These are phyloP conservation scores for Eupithecia vulgata DNA, from an alignment of 2,888 invertebrate species.

Conservation along the genomic window DNA sequence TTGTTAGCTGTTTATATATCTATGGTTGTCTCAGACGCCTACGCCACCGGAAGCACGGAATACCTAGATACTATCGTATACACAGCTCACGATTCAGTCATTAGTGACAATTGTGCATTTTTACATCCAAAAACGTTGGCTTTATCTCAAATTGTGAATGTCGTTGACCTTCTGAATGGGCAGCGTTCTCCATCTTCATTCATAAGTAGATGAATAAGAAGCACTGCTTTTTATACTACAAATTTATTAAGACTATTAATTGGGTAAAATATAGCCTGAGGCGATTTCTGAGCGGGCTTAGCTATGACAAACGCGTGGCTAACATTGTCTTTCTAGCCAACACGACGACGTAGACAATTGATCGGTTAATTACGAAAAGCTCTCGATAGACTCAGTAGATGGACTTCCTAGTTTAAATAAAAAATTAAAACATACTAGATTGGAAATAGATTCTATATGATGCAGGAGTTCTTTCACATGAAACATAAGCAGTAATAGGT, in stretches of 20 bases:
- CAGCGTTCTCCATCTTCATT: conserved; percentile 27
- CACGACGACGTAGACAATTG: conserved; percentile 54
- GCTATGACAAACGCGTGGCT: conserved; percentile 47
- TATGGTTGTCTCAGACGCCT: conserved; percentile 59
- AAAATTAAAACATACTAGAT: no score
- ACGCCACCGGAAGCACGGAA: conserved; percentile 77
- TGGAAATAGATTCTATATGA: no score
- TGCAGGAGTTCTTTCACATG: no score
- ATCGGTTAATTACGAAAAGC: conserved; percentile 68
- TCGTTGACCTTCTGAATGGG: conserved; percentile 51
- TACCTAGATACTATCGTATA: conserved; percentile 71
- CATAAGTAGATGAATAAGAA: conserved; percentile 34
- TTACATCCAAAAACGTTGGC: conserved; percentile 67
- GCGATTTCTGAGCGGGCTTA: conserved; percentile 19
- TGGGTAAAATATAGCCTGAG: conserved; percentile 10
- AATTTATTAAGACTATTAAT: conserved; percentile 31
- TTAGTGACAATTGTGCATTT: conserved; percentile 76
- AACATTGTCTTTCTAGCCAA: conserved; percentile 53
- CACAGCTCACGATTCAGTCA: conserved; percentile 77
- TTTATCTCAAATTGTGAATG: conserved; percentile 59
- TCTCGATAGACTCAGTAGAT: conserved; percentile 25
- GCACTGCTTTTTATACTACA: conserved; percentile 23
- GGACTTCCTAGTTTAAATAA: conserved; percentile 28
- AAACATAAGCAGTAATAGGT: no score
- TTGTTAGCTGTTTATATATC: conserved; percentile 45